A percentile compares a stretch with the other conserved stretches of the same genome.
Conservation (phyloP, 2,113 vertebrate genomes). For the Rhipidura dahli region DNA sequence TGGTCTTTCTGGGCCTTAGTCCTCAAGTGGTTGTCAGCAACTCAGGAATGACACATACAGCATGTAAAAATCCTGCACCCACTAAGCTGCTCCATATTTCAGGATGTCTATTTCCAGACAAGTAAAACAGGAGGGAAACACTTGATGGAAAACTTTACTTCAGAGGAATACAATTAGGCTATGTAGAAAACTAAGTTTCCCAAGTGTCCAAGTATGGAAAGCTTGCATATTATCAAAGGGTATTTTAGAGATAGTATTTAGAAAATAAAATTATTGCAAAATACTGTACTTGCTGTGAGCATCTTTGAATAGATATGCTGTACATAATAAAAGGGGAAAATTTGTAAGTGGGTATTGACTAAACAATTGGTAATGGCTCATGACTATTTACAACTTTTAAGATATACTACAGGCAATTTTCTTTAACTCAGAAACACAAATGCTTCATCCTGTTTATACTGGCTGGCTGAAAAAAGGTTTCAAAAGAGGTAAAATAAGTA, state of each 20-base stretch:
- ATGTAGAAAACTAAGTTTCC: neutral
- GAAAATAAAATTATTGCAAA: neutral
- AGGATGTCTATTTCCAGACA: neutral
- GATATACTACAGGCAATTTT: neutral
- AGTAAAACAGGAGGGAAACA: neutral
- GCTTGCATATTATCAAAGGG: neutral
- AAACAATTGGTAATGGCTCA: neutral
- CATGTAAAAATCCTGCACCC: neutral
- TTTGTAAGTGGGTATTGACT: neutral
- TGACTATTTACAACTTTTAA: neutral
- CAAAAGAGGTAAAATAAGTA: neutral
- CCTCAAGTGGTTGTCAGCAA: neutral
- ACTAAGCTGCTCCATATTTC: neutral
- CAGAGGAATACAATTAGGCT: neutral
- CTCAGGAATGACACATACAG: neutral
- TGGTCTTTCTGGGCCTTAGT: neutral
- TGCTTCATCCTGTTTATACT: neutral
- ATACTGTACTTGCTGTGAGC: neutral
- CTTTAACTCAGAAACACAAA: neutral
- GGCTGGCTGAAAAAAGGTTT: neutral
- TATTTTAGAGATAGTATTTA: neutral
- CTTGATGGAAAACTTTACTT: neutral
- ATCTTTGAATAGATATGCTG: neutral
- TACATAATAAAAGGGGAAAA: neutral
- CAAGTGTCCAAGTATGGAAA: neutral